A percentile compares a stretch with the other conserved stretches of the same genome.
phyloP scores from a whole-genome alignment of 2,113 vertebrate species.

The Cranoglanis bouderius region DNA sequence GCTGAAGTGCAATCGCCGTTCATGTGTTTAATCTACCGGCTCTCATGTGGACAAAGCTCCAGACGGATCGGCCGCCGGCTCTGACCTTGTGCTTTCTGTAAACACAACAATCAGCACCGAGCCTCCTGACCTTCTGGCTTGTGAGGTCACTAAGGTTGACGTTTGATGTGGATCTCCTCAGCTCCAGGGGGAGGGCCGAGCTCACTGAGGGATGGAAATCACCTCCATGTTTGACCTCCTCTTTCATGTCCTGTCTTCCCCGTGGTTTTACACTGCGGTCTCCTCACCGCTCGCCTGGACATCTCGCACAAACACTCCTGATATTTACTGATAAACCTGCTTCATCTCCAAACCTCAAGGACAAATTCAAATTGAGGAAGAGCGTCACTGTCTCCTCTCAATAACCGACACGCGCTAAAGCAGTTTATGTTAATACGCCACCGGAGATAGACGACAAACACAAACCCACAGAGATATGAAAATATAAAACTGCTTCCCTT shows the following conservation, averaged over 20 bases:
- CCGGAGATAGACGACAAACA: neutral
- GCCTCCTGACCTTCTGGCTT: neutral
- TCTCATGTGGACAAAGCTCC: neutral
- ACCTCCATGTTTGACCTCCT: slow-evolving; percentile 2
- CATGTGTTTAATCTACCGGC: neutral
- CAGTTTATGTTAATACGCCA: too few species aligned
- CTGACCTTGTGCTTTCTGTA: slow-evolving; percentile 32
- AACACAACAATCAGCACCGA: slow-evolving; percentile 11
- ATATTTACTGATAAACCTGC: neutral
- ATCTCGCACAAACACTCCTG: neutral
- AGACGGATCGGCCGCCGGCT: neutral
- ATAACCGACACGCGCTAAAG: neutral
- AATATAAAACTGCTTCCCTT: neutral
- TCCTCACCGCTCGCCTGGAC: neutral
- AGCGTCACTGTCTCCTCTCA: neutral
- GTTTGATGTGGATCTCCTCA: slow-evolving; percentile 14
- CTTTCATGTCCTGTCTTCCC: slow-evolving; percentile 5
- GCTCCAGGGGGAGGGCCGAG: neutral
- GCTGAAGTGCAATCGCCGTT: neutral
- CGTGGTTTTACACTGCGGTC: neutral
- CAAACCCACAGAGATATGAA: neutral
- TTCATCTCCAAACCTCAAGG: neutral
- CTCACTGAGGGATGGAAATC: neutral
- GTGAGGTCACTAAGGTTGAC: neutral
- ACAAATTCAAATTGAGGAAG: neutral